Base-by-base conservation (phyloP, 2,888 invertebrate species). In the Drosophila conformis region DNA sequence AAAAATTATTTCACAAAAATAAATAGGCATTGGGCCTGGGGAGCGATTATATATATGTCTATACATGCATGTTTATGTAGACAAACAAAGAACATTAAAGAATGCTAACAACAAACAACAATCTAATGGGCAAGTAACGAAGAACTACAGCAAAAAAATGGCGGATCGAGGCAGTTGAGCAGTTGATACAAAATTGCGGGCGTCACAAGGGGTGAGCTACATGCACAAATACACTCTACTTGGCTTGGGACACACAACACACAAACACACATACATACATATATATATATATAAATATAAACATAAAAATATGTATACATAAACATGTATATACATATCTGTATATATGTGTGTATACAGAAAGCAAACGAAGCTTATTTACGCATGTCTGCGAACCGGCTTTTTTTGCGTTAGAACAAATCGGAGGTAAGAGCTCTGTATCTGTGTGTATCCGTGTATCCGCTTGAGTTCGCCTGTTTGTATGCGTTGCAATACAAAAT, bases 361-460 rank as follows among this genome's bases (percentile, higher is more conserved):
- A 27, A 51, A 31, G 52, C 66, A 58, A 61, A 51, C 54, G 52
- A 40, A 68, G 69, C 70, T 70, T 85, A 7, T 38, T 29, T 82
- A 90, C 90, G 90, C 85, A 87, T 88, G 80, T 78, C 78, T 90
- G 82, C 76, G 72, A 89, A 85, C 90, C 90, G 82, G 82, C 88
- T 87, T 89, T 88, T 52, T 56, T 89, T 73, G 48, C 69, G 68
- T 88, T 82, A 83, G 89, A 88, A 86, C 8, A 46, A 46, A 25
- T 46, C 8, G 25, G 8, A 46, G 46, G 46, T 8, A 46, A 15
- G 25, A 46, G 8, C 15, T 25, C 4, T 25, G 66, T 63, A 67
- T 69, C 69, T 35, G 69, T 80, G 36, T 87, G 78, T 82, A 66
- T 75, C 82, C 51, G 59, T 57, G 15, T 2, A 11, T 21, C 51